Percentiles rank a stretch among this genome's conserved stretches.
phyloP scores from a whole-genome alignment of 2,797 vertebrate species.

The Mormyrus proboscirostris region DNA sequence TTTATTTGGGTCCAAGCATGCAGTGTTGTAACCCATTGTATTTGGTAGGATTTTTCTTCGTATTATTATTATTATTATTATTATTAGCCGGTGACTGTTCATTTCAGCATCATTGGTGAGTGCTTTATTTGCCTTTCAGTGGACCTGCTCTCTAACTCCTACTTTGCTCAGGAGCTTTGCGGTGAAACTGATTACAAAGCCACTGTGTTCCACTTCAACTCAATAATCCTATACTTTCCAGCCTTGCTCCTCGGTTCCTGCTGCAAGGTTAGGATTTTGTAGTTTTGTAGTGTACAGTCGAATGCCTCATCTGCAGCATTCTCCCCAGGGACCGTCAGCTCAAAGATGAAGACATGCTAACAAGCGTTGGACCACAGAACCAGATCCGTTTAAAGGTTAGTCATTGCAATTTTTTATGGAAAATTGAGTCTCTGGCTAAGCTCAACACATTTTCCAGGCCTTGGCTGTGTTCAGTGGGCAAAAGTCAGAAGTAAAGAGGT shows the following conservation, averaged over 20 bases:
- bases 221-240: background rate
- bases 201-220: background rate
- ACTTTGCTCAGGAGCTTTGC: background rate
- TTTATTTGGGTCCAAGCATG: too few relatives aligned
- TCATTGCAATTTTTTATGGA: background rate
- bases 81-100: background rate
- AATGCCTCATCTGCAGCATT: background rate
- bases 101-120: background rate
- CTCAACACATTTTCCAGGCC: background rate
- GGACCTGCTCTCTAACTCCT: background rate
- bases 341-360: background rate
- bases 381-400: background rate
- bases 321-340: background rate
- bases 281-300: background rate
- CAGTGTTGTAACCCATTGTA: too few relatives aligned
- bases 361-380: background rate
- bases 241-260: background rate
- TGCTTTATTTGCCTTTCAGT: background rate
- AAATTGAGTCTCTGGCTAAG: background rate
- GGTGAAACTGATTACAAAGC: background rate
- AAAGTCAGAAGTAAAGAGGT: background rate
- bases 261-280: background rate
- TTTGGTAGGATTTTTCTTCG: too few relatives aligned
- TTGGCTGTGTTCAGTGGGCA: background rate
- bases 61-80: too few relatives aligned